Evolutionary conservation across 2,797 vertebrate genomes (phyloP), one percentile per base, ranked within the genome.

Genomic region (Lophius americanus): DNA sequence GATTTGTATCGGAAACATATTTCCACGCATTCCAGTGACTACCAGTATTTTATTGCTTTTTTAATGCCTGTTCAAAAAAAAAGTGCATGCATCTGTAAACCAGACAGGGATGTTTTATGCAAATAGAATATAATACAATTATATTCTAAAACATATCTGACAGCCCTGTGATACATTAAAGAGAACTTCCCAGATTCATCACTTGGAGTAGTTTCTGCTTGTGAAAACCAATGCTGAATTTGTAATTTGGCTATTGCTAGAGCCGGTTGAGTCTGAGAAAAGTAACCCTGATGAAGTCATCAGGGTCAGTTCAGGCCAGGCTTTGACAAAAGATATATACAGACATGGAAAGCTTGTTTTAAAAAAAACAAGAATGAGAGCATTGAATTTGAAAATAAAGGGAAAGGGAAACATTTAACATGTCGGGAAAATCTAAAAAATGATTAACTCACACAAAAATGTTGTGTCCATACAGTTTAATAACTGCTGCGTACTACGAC

Each of bases 141-240:
- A 60, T 23, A 70, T 68, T 60, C 6, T 23, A 39, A 0, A 56
- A 58, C 58, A 75, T 61, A 67, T 64, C 51, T 64, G 67, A 77
- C 60, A 62, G 35, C 56, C 59, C 70, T 75, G 68, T 43, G 43
- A 44, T 4, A 6, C 4, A n/a, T 62, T 47, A 65, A 73, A 73
- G 49, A 23, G 36, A 53, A 68, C 66, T 69, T 75, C 61, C 67
- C 36, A 38, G 61, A 65, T 70, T 67, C 23, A 51, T 62, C 61
- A 62, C 63, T 68, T 60, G 64, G 2, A 38, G 49, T 51, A 32
- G 56, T 74, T 55, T 64, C 52, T 36, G 23, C 23, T 47, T 42
- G 65, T 68, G 62, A 60, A 59, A 83, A 71, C 54, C 36, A 38
- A 68, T 70, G 60, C 61, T 79, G 76, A 46, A 69, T 73, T 68